phyloP scores from a whole-genome alignment of 92 coral and sea anemone species.

The Metridium senile region DNA sequence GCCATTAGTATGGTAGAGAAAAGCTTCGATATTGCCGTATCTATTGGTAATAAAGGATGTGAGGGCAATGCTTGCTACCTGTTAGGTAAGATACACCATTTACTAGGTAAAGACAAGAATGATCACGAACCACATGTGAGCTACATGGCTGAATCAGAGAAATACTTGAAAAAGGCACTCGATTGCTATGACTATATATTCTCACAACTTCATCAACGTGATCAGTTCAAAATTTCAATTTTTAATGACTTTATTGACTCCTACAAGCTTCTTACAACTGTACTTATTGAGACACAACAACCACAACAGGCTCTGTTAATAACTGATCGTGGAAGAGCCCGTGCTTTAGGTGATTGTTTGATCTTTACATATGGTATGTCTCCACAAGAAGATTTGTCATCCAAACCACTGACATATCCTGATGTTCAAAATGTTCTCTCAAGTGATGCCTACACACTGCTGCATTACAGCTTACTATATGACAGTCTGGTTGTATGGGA shows the following conservation, averaged over 20 bases:
- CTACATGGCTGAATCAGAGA: no score
- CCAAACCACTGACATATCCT: background rate
- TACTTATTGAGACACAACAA: background rate
- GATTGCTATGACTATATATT: background rate
- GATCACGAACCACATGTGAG: background rate
- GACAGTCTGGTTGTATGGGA: background rate
- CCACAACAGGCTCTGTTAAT: no score
- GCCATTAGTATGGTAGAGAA: constrained; percentile 1
- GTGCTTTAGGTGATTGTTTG: no score
- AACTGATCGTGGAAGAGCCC: no score
- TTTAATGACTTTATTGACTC: constrained; percentile 11
- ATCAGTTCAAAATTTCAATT: no score
- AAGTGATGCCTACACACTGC: background rate
- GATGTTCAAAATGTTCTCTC: background rate
- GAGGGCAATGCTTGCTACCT: constrained; percentile 3
- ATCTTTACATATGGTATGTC: background rate
- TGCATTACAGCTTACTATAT: background rate
- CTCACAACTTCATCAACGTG: background rate
- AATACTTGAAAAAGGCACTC: background rate
- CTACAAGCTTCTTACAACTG: constrained; percentile 3
- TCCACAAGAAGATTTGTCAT: background rate
- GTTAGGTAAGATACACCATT: constrained; percentile 2
- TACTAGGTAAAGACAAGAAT: background rate
- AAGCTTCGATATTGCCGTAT: no score
- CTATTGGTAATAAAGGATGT: constrained; percentile 1